Base-by-base conservation (phyloP, 2,113 vertebrate species). In the Mesocricetus auratus region DNA sequence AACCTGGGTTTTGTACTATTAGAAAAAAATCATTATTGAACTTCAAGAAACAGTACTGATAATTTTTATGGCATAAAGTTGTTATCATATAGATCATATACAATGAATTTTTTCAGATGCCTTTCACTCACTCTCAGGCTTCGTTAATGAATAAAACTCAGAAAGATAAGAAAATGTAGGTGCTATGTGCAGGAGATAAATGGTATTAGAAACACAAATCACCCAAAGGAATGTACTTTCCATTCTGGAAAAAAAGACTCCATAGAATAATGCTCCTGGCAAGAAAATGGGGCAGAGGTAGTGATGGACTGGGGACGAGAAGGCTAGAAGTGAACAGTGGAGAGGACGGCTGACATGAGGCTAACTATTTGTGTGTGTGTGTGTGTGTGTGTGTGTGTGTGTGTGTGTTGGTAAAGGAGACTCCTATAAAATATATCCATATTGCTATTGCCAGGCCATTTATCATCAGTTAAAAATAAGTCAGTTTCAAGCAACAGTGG, bases 1-100 rank as follows among this genome's bases (percentile, higher is more conserved):
- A 83, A 62, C 19, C 31, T 58, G 1, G 3, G 3, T 42, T 69
- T 26, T 82, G 3, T 92, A 68, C 3, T 58, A 56, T 42, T 62
- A 94, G 94, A 95, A 96, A 98, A 94, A 93, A 98, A 96, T 97
- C 96, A 79, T 98, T 97, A 4, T 6, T 98, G 86, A 98, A 96
- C 93, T 98, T 97, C 89, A 98, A 98, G 81, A 98, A 98, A 75
- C 96, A 97, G 92, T 94, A 97, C 89, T 97, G 98, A 97, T 97
- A 96, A 16, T 94, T 96, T 89, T 93, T 83, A 0, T 97, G 96
- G 39, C 95, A 94, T 98, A 98, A 78, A 98, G 97, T 97, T 94
- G 42, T 97, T 97, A 95, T 4, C 94, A 98, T 97, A 77, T 95
- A 89, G 98, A 96, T 97, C 85, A 90, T 74, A 98, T 97, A 96